Base-by-base conservation (phyloP, 2,797 vertebrate species). In the Premnoplex brunnescens region DNA sequence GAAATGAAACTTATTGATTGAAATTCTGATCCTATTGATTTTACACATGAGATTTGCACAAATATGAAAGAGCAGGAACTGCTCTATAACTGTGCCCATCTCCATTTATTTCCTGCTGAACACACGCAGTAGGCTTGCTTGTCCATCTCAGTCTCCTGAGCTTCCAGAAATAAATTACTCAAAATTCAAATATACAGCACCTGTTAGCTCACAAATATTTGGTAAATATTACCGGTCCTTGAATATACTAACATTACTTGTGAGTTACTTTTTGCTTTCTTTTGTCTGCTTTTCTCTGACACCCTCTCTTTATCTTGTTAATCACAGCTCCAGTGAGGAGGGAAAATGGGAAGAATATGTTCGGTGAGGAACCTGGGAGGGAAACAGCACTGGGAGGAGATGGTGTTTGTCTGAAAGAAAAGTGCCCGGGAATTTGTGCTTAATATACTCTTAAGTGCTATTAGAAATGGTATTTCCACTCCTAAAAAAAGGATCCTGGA, bases 21-120 rank as follows among this genome's bases (percentile, higher is more conserved):
- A 93, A 96, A 97, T 94, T 69, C 76, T 89, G 93, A 97, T 94
- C 89, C 76, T 55, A 88, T 91, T 85, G 95, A 95, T 89, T 91
- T 92, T 78, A 84, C 91, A 88, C 85, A 64, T 72, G 79, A 88
- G 89, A 89, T 92, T 55, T 93, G 75, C 2, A 20, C 0, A 1
- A 89, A 22, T 88, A 85, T 75, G 91, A 91, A 93, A 92, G 87
- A 91, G 79, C 87, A 84, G 66, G 66, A 91, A 78, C 85, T 68
- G 76, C 58, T 83, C 68, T 30, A 23, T 63, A 85, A 71, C 76
- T 1, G 0, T 34, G 30, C 91, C 71, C 85, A 48, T 81, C 84
- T 80, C 62, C 46, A 17, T 46, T 49, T 80, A 80, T 44, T 69
- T 64, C 76, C 58, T 30, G 32, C 36, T 43, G 77, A 91, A 77